Evolutionary conservation across 2,888 invertebrate species (phyloP).

Genomic region (Callyntrura sp.): DNA sequence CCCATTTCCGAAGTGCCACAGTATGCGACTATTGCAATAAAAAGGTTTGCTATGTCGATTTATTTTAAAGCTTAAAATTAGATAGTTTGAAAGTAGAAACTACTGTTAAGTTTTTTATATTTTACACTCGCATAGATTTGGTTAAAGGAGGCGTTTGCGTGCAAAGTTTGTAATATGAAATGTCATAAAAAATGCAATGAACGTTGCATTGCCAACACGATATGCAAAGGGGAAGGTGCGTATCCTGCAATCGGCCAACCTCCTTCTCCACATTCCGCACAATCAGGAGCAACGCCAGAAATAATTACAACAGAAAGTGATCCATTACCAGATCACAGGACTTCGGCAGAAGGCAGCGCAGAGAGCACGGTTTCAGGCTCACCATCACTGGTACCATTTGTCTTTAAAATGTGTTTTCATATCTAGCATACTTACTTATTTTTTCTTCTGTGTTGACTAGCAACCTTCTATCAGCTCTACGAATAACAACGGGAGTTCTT

Average conservation of each 20-base stretch:
- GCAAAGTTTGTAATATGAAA: slow-evolving; percentile 94
- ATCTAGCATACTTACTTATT: neutral
- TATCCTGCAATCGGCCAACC: slow-evolving; percentile 69
- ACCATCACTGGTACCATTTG: slow-evolving; percentile 60
- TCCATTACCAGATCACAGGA: slow-evolving; percentile 62
- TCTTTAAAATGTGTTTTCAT: neutral
- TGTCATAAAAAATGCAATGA: slow-evolving; percentile 98
- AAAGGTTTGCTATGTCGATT: slow-evolving; percentile 87
- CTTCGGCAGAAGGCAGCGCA: slow-evolving; percentile 74
- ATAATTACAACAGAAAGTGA: slow-evolving; percentile 83
- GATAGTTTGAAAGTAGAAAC: neutral
- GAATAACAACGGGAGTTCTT: slow-evolving; percentile 16
- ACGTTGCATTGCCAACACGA: slow-evolving; percentile 91
- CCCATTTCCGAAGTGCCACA: slow-evolving; percentile 95
- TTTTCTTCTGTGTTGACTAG: slow-evolving; percentile 5
- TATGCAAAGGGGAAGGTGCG: slow-evolving; percentile 86
- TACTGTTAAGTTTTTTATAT: neutral
- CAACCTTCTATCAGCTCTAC: slow-evolving; percentile 52
- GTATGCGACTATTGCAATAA: slow-evolving; percentile 97
- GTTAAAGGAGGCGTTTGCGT: slow-evolving; percentile 98
- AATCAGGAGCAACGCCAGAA: slow-evolving; percentile 77
- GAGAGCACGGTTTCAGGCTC: slow-evolving; percentile 72
- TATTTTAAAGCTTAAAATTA: slow-evolving; percentile 84
- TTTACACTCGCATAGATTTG: slow-evolving; percentile 90
- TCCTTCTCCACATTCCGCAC: slow-evolving; percentile 42